Percentiles rank a stretch among this genome's conserved stretches.
Evolutionary conservation across 2,113 vertebrate genomes (phyloP).

Genomic region (Coreoperca whiteheadi): DNA sequence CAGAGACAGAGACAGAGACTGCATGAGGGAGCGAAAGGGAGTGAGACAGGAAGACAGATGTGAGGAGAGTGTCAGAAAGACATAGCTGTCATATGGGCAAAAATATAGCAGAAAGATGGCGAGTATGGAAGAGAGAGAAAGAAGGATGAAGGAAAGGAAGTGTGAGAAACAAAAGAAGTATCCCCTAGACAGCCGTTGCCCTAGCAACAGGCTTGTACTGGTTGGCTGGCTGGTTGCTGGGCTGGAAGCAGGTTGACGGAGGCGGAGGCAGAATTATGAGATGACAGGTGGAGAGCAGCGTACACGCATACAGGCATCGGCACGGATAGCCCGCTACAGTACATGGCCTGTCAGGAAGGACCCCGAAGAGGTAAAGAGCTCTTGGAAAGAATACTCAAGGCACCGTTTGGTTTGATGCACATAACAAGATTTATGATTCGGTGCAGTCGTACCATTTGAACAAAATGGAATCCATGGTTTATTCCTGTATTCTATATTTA

Average conservation of each 20-base stretch:
- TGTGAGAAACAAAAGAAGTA: constrained; percentile 82
- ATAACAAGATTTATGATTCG: background rate
- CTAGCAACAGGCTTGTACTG: constrained; percentile 85
- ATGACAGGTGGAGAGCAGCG: constrained; percentile 69
- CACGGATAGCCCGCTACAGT: constrained; percentile 34
- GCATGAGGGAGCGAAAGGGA: background rate
- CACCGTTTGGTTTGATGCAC: background rate
- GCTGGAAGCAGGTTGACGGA: constrained; percentile 76
- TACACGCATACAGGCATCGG: constrained; percentile 45
- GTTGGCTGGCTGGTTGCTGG: constrained; percentile 79
- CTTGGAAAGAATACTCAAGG: constrained; percentile 1
- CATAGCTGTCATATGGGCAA: background rate
- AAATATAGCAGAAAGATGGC: constrained; percentile 32
- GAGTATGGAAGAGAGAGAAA: constrained; percentile 32
- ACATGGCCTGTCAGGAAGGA: constrained; percentile 45
- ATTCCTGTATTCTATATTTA: background rate
- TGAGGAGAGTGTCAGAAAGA: constrained; percentile 20
- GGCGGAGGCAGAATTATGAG: constrained; percentile 68
- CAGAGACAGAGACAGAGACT: background rate
- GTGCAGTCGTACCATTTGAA: background rate
- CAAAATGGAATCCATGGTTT: background rate
- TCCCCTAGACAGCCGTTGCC: constrained; percentile 83
- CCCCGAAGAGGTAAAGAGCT: constrained; percentile 31
- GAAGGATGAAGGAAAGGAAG: constrained; percentile 61
- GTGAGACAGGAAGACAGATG: constrained; percentile 7